These are phyloP conservation scores for Elephantulus edwardii DNA, from an alignment of 2,113 vertebrate genomes.

Conservation along the genomic window DNA sequence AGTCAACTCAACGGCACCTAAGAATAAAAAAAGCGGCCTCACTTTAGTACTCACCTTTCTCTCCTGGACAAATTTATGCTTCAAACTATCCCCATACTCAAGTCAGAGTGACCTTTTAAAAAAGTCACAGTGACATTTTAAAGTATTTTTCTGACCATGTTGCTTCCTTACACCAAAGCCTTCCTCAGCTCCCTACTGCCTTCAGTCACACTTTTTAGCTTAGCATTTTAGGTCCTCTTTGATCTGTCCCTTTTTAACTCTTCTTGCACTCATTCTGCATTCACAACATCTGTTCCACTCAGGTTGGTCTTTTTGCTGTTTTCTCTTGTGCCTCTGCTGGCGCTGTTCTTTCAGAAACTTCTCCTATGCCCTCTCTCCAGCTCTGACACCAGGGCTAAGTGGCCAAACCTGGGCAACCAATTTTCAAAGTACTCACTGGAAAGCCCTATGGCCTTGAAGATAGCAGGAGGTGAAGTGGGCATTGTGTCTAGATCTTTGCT, in stretches of 20 bases:
- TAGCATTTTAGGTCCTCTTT: not conserved
- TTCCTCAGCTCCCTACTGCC: not conserved
- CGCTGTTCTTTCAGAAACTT: not conserved
- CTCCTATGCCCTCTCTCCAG: not conserved
- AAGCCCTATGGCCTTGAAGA: not conserved
- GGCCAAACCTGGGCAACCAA: not conserved
- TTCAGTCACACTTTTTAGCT: not conserved
- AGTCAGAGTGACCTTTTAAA: not conserved
- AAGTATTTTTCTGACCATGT: not conserved
- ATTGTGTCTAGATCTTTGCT: no score
- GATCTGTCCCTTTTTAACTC: not conserved
- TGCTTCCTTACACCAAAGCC: not conserved
- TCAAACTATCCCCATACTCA: not conserved
- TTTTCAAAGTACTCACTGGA: not conserved
- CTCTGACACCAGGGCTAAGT: not conserved
- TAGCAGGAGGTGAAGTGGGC: no score
- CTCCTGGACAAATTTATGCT: not conserved
- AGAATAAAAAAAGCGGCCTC: no score
- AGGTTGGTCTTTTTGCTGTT: not conserved
- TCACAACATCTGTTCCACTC: no score
- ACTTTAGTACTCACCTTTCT: not conserved
- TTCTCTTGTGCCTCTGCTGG: not conserved
- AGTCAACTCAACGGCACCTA: no score
- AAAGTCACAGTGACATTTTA: not conserved
- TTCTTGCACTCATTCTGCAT: not conserved